These are phyloP conservation scores for Caenorhabditis imperialis DNA, from an alignment of 2,888 invertebrate genomes.

Conservation along the genomic window DNA sequence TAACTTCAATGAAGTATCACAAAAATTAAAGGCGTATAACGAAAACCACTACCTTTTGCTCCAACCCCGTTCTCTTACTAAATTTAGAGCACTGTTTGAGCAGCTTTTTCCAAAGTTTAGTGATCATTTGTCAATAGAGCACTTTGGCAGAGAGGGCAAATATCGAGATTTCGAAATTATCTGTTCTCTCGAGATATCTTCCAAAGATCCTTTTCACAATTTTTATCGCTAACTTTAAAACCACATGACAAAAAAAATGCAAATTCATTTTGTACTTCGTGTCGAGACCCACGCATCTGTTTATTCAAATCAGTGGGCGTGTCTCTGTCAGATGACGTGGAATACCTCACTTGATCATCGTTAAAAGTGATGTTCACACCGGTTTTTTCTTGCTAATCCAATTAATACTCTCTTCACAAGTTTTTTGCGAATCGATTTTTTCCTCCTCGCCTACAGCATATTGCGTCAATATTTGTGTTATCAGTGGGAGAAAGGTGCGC, in stretches of 20 bases:
- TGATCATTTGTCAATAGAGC: slow-evolving; percentile 18
- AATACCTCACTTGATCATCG: slow-evolving; percentile 19
- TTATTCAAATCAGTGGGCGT: slow-evolving; percentile 9
- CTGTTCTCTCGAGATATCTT: not conserved
- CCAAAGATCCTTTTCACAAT: not conserved
- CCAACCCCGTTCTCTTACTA: too few relatives aligned
- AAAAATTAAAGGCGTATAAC: too few relatives aligned
- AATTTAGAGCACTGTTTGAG: too few relatives aligned
- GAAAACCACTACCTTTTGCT: too few relatives aligned
- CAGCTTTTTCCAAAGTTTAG: too few relatives aligned
- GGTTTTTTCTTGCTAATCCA: not conserved
- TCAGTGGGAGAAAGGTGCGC: slow-evolving; percentile 9
- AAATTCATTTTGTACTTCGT: too few relatives aligned
- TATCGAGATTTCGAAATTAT: too few relatives aligned
- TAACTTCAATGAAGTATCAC: too few relatives aligned
- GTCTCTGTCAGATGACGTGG: not conserved
- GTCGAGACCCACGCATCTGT: too few relatives aligned
- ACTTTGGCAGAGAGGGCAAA: slow-evolving; percentile 29
- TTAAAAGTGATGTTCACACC: not conserved
- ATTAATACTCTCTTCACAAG: not conserved
- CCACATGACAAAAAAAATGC: too few relatives aligned
- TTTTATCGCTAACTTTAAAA: not conserved
- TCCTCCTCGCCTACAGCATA: too few relatives aligned
- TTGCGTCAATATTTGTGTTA: slow-evolving; percentile 13
- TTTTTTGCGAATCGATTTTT: not conserved